Percentiles rank a stretch among this genome's conserved stretches.
These are phyloP conservation scores for Orius insidiosus DNA, from an alignment of 1,140 invertebrate species.

Conservation along the genomic window DNA sequence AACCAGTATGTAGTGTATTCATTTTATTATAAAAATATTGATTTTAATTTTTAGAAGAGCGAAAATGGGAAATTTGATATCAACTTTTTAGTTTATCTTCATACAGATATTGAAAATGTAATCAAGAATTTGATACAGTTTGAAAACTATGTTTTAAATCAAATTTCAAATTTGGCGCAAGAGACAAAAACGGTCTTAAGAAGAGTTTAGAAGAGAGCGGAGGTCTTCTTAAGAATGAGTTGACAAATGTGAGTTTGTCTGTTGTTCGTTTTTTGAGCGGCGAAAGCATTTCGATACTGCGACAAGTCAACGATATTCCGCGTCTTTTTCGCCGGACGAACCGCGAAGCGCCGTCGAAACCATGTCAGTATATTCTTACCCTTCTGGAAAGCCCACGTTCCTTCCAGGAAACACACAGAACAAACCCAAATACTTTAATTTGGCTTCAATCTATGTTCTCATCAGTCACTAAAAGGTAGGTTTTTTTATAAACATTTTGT, in stretches of 20 bases:
- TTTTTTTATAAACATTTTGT: conserved; percentile 21
- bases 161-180: conserved; percentile 5
- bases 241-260: conserved; percentile 34
- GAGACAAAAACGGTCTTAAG: too few species aligned
- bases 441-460: conserved; percentile 40
- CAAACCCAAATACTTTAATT: conserved; percentile 30
- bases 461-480: conserved; percentile 48
- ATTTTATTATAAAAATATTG: neutral
- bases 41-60: conserved; percentile 4
- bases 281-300: conserved; percentile 37
- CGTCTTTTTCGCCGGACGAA: conserved; percentile 84
- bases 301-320: conserved; percentile 78
- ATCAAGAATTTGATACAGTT: conserved; percentile 26
- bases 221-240: conserved; percentile 28
- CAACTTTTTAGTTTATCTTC: conserved; percentile 30
- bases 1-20: conserved; percentile 21
- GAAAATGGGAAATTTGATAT: conserved; percentile 20
- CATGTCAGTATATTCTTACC: conserved; percentile 57
- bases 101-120: conserved; percentile 29
- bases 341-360: conserved; percentile 59
- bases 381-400: conserved; percentile 41
- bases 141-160: conserved; percentile 1
- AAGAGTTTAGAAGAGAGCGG: conserved; percentile 33
- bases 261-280: conserved; percentile 37
- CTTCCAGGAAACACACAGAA: conserved; percentile 40